Percentiles rank a stretch among this genome's conserved stretches.
Evolutionary conservation across 2,113 vertebrate species (phyloP).

Genomic region (Athene cunicularia): DNA sequence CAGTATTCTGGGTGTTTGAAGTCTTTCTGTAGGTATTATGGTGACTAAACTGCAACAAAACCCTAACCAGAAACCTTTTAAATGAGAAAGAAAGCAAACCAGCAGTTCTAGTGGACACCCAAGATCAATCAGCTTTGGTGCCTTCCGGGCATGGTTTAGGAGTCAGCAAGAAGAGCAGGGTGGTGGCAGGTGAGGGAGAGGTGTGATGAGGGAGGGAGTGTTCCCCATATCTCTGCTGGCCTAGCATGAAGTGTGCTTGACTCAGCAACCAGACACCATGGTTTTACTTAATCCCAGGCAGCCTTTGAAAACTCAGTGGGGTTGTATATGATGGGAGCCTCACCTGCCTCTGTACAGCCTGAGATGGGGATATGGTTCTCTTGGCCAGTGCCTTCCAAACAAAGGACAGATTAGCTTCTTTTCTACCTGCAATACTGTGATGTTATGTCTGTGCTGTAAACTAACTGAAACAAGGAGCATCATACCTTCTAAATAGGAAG

Average conservation of each 20-base stretch:
- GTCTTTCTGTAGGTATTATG: neutral
- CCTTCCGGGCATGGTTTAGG: neutral
- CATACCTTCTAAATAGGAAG: neutral
- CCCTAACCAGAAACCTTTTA: neutral
- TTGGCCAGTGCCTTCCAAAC: neutral
- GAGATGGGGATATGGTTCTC: rapidly evolving
- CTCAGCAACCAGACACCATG: neutral
- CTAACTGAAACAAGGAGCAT: neutral
- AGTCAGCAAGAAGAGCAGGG: neutral
- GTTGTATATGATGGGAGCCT: neutral
- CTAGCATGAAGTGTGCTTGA: neutral
- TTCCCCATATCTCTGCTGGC: neutral
- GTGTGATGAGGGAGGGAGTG: neutral
- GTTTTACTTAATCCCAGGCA: neutral
- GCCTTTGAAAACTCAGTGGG: neutral
- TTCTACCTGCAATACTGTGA: neutral
- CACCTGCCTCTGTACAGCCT: neutral
- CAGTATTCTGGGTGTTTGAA: neutral
- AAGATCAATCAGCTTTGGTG: rapidly evolving
- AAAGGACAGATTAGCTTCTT: rapidly evolving
- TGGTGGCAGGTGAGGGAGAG: neutral
- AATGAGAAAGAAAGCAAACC: neutral
- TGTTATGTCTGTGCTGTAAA: neutral
- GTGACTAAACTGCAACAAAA: neutral
- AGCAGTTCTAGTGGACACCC: neutral